phyloP scores from a whole-genome alignment of 2,113 vertebrate genomes.

The Garra rufa region DNA sequence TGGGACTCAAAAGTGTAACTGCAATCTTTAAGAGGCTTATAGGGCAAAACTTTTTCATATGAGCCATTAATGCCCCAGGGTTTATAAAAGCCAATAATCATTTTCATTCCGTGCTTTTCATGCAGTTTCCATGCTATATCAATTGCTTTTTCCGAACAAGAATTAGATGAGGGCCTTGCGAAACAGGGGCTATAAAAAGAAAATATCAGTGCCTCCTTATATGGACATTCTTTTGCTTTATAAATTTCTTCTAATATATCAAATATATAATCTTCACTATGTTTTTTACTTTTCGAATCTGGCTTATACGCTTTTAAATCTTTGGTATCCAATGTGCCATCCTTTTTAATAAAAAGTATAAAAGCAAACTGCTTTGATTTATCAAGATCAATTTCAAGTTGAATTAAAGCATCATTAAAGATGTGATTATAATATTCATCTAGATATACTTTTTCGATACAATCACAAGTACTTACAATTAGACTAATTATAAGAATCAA shows the following conservation, averaged over 20 bases:
- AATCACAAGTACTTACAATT: not conserved
- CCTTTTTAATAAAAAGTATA: not conserved
- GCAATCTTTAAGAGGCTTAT: not conserved
- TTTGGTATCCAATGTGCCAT: not conserved
- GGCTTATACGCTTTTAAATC: not conserved
- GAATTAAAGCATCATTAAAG: not conserved
- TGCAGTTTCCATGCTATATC: not conserved
- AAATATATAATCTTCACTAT: not conserved
- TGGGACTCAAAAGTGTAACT: not conserved
- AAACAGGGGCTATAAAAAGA: not conserved
- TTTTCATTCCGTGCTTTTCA: not conserved
- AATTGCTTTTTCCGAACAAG: not conserved
- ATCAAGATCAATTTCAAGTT: not conserved
- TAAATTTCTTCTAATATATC: not conserved
- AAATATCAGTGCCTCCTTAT: not conserved
- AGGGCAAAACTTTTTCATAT: not conserved
- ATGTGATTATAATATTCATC: not conserved
- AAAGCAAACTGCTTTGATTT: not conserved
- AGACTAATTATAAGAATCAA: too few relatives aligned
- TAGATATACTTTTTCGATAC: not conserved
- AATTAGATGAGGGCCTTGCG: fast-evolving
- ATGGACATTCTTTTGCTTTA: not conserved
- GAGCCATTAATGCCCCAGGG: not conserved
- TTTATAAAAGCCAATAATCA: not conserved
- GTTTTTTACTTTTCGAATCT: not conserved